phyloP scores from a whole-genome alignment of 2,797 vertebrate species.

The Ibycter americanus region DNA sequence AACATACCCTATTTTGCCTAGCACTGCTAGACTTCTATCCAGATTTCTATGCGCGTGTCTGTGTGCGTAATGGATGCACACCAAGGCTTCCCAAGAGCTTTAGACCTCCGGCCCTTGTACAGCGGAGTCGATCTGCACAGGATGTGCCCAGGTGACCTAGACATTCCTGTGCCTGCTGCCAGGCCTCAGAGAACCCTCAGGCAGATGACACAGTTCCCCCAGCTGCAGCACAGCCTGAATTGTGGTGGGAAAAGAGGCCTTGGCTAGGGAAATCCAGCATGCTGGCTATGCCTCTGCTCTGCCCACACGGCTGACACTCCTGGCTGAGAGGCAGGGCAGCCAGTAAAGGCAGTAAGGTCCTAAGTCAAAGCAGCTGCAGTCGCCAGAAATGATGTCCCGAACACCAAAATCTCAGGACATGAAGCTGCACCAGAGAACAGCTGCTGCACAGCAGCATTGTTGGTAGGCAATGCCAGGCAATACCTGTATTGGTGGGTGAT shows the following conservation, averaged over 20 bases:
- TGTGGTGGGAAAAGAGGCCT: not conserved
- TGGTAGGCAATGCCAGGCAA: not conserved
- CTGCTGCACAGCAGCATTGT: not conserved
- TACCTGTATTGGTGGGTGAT: not conserved
- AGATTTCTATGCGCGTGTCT: not conserved
- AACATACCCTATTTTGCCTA: not conserved
- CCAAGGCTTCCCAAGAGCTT: not conserved
- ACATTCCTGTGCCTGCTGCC: not conserved
- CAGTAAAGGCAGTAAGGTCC: not conserved
- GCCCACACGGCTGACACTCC: not conserved
- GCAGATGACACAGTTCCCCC: not conserved
- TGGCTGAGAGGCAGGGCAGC: not conserved
- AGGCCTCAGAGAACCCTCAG: not conserved
- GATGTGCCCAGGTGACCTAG: not conserved
- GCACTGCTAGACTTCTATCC: not conserved
- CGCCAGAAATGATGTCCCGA: not conserved
- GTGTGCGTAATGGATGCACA: accelerated
- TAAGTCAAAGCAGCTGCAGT: not conserved
- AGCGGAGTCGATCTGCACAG: not conserved
- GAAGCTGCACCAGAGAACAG: not conserved
- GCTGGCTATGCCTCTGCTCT: not conserved
- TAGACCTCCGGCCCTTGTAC: not conserved
- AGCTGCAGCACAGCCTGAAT: not conserved
- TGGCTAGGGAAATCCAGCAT: not conserved
- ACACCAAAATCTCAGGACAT: not conserved